phyloP scores from a whole-genome alignment of 2,888 invertebrate species.

The Leucophenga montana region DNA sequence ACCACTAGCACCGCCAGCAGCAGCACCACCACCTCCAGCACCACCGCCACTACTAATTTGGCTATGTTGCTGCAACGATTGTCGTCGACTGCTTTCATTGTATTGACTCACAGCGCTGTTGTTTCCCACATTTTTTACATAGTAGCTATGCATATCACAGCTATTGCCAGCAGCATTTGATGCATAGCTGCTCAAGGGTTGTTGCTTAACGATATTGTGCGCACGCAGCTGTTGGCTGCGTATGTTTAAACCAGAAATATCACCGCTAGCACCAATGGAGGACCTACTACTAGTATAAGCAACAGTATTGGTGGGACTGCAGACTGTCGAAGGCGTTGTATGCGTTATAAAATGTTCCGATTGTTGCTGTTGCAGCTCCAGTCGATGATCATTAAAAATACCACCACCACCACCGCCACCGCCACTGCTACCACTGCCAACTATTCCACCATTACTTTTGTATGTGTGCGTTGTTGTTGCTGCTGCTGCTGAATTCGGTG shows the following conservation, averaged over 20 bases:
- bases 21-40: conserved; percentile 31
- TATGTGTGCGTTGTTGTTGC: conserved; percentile 36
- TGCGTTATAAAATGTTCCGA: conserved; percentile 56
- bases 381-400: too few species aligned
- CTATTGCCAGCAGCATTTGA: conserved; percentile 6
- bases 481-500: conserved; percentile 50
- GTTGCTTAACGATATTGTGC: conserved; percentile 46
- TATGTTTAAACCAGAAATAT: conserved; percentile 6
- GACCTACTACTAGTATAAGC: conserved; percentile 3
- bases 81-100: not conserved
- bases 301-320: conserved; percentile 21
- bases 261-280: conserved; percentile 18
- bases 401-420: too few species aligned
- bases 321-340: conserved; percentile 39
- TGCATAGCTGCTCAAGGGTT: conserved; percentile 37
- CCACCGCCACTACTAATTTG: conserved; percentile 30
- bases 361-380: conserved; percentile 42
- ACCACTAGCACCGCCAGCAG: conserved; percentile 11
- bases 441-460: conserved; percentile 22
- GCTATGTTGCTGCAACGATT: not conserved
- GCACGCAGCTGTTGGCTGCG: conserved; percentile 49
- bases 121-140: conserved; percentile 16
- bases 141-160: conserved; percentile 13
- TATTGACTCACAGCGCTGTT: conserved; percentile 10
- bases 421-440: conserved; percentile 35